Evolutionary conservation across 2,113 vertebrate genomes (phyloP), one percentile per base, ranked within the genome.

Genomic region (Sinocyclocheilus rhinocerous): DNA sequence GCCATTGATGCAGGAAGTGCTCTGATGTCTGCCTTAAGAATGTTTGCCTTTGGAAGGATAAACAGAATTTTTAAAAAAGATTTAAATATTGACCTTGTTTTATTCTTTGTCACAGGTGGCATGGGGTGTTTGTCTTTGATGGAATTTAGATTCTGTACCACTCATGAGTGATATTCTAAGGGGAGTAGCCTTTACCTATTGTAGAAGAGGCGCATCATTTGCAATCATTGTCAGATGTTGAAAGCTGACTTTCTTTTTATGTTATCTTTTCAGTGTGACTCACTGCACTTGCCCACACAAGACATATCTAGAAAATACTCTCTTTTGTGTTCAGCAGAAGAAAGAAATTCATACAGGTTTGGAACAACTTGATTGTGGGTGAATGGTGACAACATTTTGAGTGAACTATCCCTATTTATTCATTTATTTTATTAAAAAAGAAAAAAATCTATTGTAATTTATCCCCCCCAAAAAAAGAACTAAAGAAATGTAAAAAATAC

Each of bases 191-290:
- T n/a, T 79, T 84, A 78, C 55, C 63, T 76, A 84, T 69, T 73
- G 52, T 82, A 85, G 79, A 55, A 59, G 61, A 84, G 83, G 78
- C 85, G 77, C 83, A 85, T 86, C 88, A 89, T 85, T 57, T 87
- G 65, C 85, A 85, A 82, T 90, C 86, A 86, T 70, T 85, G 59
- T 84, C 69, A 89, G 69, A 82, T 82, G 85, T 77, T 86, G 81
- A 12, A 22, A 91, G 86, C 90, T 93, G 85, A 91, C 92, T 92
- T 93, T 83, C 81, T 70, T 83, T 83, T 92, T 91, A 90, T 93
- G 85, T 92, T 86, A 84, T 89, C 89, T 90, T 91, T 91, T 87
- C 26, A 82, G 76, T 52, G 84, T 48, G 84, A 24, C 83, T 76
- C 69, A 16, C 78, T 65, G 26, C 80, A 70, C 75, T 78, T n/a